Evolutionary conservation across 2,888 invertebrate species (phyloP).

Genomic region (Mimas tiliae): DNA sequence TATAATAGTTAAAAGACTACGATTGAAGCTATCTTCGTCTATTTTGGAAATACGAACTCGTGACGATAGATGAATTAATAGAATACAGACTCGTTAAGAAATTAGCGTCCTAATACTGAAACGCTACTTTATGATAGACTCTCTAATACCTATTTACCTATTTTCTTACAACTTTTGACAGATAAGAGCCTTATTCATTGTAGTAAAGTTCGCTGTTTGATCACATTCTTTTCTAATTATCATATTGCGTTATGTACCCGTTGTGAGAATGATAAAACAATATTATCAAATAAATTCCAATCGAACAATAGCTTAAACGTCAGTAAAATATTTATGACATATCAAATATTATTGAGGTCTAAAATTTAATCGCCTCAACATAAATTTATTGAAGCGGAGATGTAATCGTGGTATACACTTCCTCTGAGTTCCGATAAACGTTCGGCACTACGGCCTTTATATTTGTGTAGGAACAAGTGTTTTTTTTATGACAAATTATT

Average conservation of each 20-base stretch:
- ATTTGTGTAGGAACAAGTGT: not conserved
- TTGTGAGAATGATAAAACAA: not conserved
- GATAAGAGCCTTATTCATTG: too few species aligned
- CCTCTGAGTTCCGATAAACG: conserved; percentile 9
- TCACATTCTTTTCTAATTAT: too few species aligned
- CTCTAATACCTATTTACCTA: too few species aligned
- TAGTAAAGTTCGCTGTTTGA: too few species aligned
- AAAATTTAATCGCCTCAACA: not conserved
- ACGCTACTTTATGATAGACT: too few species aligned
- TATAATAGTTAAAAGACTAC: too few species aligned
- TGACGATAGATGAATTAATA: too few species aligned
- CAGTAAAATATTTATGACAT: not conserved
- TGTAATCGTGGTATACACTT: not conserved
- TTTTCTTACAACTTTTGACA: too few species aligned
- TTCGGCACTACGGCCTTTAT: not conserved
- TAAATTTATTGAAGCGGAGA: conserved; percentile 3
- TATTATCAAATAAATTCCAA: not conserved
- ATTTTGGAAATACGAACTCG: too few species aligned
- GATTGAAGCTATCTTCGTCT: too few species aligned
- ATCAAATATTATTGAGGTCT: not conserved
- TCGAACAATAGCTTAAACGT: not conserved
- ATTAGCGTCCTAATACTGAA: too few species aligned
- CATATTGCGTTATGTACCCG: not conserved
- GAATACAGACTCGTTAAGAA: too few species aligned
- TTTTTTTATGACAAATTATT: not conserved